These are phyloP conservation scores for Drosophila simulans DNA, from an alignment of 1,140 invertebrate species.

Conservation along the genomic window DNA sequence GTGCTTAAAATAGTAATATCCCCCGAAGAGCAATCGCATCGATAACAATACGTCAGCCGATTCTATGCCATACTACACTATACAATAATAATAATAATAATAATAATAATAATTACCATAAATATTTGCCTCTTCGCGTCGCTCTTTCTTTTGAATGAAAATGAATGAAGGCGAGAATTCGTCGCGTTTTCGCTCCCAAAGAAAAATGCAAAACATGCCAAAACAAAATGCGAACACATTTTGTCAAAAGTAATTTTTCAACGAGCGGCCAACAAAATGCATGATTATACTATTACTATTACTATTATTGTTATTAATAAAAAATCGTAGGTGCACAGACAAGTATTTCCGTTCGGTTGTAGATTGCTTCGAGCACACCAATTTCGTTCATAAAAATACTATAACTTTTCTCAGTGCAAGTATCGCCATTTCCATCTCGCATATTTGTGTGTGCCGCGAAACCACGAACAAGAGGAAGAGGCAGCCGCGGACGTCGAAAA, in stretches of 20 bases:
- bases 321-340: background rate
- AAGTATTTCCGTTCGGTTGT: background rate
- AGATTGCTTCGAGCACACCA: background rate
- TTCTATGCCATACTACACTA: constrained; percentile 5
- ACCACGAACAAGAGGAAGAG: constrained; percentile 26
- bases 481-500: constrained; percentile 37
- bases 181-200: constrained; percentile 44
- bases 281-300: too few relatives aligned
- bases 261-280: constrained; percentile 48
- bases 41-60: constrained; percentile 43
- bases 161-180: constrained; percentile 65
- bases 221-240: constrained; percentile 69
- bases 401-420: background rate
- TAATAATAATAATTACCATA: constrained; percentile 53
- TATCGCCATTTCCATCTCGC: background rate
- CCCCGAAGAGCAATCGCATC: constrained; percentile 35
- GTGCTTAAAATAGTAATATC: constrained; percentile 43
- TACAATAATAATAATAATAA: constrained; percentile 10
- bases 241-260: constrained; percentile 63
- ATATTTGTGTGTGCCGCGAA: constrained; percentile 34
- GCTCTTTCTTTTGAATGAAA: constrained; percentile 8
- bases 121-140: constrained; percentile 11
- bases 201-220: constrained; percentile 49
- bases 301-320: too few relatives aligned
- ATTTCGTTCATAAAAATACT: background rate